A percentile compares a stretch with the other conserved stretches of the same genome.
phyloP scores from a whole-genome alignment of 2,888 invertebrate species.

The Nasonovia ribisnigri region DNA sequence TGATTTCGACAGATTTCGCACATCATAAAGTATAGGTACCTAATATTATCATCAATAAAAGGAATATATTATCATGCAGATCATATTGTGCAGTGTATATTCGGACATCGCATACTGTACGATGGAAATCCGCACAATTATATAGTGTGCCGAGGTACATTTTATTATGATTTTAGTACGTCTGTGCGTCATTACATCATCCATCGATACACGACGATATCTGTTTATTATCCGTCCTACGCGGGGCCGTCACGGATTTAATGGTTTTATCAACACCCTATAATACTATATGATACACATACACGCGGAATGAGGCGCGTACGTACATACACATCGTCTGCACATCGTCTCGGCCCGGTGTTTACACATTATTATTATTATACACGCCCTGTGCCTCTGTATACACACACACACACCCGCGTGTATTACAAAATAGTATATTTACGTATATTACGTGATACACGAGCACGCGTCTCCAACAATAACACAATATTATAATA shows the following conservation, averaged over 20 bases:
- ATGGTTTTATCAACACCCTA: conserved; percentile 7
- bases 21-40: too few species aligned
- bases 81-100: neutral
- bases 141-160: neutral
- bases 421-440: conserved; percentile 3
- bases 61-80: too few species aligned
- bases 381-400: neutral
- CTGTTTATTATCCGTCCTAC: conserved; percentile 26
- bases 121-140: neutral
- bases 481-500: conserved; percentile 8
- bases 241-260: neutral
- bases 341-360: conserved; percentile 51
- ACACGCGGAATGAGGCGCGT: neutral
- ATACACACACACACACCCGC: neutral
- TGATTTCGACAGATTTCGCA: too few species aligned
- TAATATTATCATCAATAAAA: too few species aligned
- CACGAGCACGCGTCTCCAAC: conserved; percentile 32
- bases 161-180: neutral
- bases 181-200: neutral
- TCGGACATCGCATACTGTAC: neutral
- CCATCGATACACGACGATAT: conserved; percentile 5
- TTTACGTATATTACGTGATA: neutral
- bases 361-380: conserved; percentile 10
- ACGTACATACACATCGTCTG: conserved; percentile 19
- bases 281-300: neutral